Conservation (phyloP, 2,113 vertebrate species). For the Apodemus speciosus region DNA sequence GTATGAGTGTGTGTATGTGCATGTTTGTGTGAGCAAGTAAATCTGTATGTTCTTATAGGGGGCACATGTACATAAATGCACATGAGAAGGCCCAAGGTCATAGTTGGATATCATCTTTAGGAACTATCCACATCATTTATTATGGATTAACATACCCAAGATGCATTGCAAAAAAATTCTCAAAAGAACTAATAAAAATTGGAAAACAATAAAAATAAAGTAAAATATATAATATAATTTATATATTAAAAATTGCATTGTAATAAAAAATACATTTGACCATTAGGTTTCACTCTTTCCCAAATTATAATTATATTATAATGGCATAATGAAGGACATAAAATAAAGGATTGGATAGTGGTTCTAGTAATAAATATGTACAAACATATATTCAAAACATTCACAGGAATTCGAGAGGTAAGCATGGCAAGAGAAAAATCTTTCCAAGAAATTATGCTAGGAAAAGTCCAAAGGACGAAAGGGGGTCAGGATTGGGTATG, state of each 20-base stretch:
- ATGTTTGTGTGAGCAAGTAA: neutral
- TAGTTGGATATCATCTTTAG: neutral
- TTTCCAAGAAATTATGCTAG: neutral
- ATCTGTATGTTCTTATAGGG: neutral
- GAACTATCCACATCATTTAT: too few species aligned
- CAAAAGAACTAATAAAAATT: neutral
- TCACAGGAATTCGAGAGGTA: neutral
- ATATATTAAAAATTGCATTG: neutral
- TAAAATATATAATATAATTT: too few species aligned
- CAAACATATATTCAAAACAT: neutral
- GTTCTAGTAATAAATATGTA: neutral
- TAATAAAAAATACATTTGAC: neutral
- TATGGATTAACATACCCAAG: neutral
- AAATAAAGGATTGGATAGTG: neutral
- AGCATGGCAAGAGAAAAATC: neutral
- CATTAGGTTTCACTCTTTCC: neutral
- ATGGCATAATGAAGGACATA: too few species aligned
- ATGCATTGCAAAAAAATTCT: neutral
- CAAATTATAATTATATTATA: neutral
- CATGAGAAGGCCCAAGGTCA: neutral
- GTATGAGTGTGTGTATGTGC: neutral
- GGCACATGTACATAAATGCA: too few species aligned
- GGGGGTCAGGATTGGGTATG: too few species aligned
- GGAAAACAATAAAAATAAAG: neutral
- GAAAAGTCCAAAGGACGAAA: neutral